Conservation (phyloP, 2,797 vertebrate species). For the Botia almorhae region DNA sequence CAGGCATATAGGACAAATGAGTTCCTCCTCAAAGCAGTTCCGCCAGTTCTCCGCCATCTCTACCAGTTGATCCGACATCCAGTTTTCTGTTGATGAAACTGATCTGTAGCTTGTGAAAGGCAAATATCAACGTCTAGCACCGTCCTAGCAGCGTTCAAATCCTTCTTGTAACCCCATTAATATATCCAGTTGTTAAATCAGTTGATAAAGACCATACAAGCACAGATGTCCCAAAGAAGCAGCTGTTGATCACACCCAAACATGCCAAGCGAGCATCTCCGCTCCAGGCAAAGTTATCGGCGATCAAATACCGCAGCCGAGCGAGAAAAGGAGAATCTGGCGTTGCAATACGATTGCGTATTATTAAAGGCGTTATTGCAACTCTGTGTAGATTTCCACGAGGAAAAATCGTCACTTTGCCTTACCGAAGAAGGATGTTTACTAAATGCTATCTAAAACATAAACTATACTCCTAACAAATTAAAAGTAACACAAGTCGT, state of each 20-base stretch:
- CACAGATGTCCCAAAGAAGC: constrained; percentile 27
- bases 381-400: background rate
- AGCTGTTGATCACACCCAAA: constrained; percentile 49
- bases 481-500: too few relatives aligned
- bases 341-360: constrained; percentile 38
- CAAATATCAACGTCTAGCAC: constrained; percentile 25
- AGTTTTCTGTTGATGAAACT: background rate
- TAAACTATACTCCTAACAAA: background rate
- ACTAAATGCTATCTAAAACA: background rate
- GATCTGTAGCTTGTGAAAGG: constrained; percentile 10
- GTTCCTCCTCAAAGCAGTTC: constrained; percentile 97
- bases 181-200: constrained; percentile 28
- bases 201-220: constrained; percentile 16
- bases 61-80: constrained; percentile 54
- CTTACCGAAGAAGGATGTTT: background rate
- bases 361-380: constrained; percentile 17
- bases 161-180: constrained; percentile 19
- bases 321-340: constrained; percentile 34
- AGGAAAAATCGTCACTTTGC: background rate
- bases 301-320: constrained; percentile 53
- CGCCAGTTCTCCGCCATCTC: constrained; percentile 94
- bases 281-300: constrained; percentile 49
- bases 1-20: constrained; percentile 95
- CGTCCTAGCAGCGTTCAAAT: constrained; percentile 7
- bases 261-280: constrained; percentile 52